Evolutionary conservation across 1,140 invertebrate genomes (phyloP).

Genomic region (Calycopis cecrops): DNA sequence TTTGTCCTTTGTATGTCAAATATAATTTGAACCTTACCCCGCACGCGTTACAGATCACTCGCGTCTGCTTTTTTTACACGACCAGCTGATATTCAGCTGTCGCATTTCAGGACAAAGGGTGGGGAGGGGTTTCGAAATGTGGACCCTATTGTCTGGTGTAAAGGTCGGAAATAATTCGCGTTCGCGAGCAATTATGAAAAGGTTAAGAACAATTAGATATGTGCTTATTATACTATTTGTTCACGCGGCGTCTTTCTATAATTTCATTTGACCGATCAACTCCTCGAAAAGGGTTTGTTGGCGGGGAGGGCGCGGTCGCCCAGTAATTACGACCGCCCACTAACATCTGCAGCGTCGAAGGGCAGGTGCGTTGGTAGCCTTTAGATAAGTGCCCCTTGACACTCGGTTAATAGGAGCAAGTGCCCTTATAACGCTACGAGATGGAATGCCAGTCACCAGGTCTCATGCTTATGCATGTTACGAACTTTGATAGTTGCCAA

Average conservation of each 20-base stretch:
- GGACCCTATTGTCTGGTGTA: not conserved
- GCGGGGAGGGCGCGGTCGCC: no score
- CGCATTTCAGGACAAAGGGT: constrained; percentile 6
- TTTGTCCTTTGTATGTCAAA: constrained; percentile 5
- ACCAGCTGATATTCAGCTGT: constrained; percentile 26
- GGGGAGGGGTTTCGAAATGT: not conserved
- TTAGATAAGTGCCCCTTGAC: constrained; percentile 1
- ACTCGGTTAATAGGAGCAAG: not conserved
- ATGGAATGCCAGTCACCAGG: not conserved
- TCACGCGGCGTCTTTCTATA: no score
- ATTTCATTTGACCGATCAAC: no score
- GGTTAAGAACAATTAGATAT: constrained; percentile 6
- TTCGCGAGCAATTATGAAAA: constrained; percentile 1
- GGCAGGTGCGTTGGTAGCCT: not conserved
- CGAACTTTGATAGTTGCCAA: no score
- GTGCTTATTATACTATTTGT: not conserved
- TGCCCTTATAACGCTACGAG: not conserved
- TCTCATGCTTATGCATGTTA: no score
- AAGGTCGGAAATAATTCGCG: not conserved
- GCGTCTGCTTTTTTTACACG: not conserved
- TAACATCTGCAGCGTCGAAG: constrained; percentile 4
- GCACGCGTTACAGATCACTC: constrained; percentile 2
- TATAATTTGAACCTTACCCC: constrained; percentile 12
- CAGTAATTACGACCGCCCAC: not conserved
- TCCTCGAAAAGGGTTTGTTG: no score